These are phyloP conservation scores for Diplosoma virens DNA, from an alignment of 23 tunicate species.

Conservation along the genomic window DNA sequence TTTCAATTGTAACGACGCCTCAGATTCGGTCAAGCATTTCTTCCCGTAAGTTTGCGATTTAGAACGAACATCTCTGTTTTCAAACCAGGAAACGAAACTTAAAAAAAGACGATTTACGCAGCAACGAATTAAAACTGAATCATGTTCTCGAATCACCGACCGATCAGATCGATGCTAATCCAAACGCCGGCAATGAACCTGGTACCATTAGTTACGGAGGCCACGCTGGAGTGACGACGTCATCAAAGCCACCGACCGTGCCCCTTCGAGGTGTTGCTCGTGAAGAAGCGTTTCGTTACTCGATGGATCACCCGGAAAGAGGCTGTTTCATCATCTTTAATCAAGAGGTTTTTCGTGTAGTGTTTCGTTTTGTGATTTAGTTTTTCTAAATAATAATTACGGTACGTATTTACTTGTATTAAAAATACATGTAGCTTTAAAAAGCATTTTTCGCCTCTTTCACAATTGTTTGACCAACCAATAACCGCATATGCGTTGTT, in stretches of 20 bases:
- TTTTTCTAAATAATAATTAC: no score
- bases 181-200: background rate
- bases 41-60: slow-evolving; percentile 2
- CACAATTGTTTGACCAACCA: no score
- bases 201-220: background rate
- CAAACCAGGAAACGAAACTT: no score
- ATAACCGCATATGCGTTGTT: no score
- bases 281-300: slow-evolving; percentile 34
- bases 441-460: background rate
- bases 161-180: slow-evolving; percentile 5
- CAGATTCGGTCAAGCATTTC: slow-evolving; percentile 18
- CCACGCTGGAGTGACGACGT: slow-evolving; percentile 1
- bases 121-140: no score
- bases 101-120: no score
- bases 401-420: no score
- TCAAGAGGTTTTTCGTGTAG: slow-evolving; percentile 35
- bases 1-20: background rate
- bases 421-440: no score
- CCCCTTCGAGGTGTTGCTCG: no score
- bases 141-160: background rate
- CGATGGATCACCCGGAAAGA: slow-evolving; percentile 43
- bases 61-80: no score
- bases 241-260: no score
- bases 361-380: no score
- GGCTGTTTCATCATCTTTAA: slow-evolving; percentile 65